Evolutionary conservation across 2,797 vertebrate genomes (phyloP).

Genomic region (Luscinia megarhynchos): DNA sequence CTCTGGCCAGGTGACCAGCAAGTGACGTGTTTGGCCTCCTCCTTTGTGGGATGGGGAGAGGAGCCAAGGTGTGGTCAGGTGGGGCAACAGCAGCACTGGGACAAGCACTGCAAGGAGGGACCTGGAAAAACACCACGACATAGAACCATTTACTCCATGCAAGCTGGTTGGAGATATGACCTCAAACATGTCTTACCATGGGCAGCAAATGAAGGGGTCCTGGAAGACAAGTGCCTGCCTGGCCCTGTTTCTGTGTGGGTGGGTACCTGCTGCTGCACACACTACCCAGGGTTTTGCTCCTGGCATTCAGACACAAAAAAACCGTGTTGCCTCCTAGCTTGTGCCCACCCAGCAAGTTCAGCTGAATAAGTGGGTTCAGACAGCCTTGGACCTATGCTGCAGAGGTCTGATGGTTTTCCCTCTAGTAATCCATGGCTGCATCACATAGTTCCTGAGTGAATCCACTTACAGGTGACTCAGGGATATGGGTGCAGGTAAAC

Average conservation of each 20-base stretch:
- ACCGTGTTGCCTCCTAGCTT: background rate
- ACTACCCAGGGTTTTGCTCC: background rate
- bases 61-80: background rate
- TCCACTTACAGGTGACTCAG: background rate
- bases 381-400: background rate
- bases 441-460: background rate
- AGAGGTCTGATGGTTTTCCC: background rate
- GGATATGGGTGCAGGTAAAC: background rate
- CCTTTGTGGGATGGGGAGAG: background rate
- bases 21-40: background rate
- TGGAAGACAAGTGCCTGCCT: background rate
- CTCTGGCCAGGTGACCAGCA: background rate
- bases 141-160: background rate
- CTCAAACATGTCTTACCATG: background rate
- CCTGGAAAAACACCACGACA: background rate
- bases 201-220: background rate
- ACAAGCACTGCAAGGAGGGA: background rate
- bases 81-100: background rate
- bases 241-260: fast-evolving
- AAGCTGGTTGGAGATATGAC: background rate
- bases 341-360: background rate
- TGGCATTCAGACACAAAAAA: background rate
- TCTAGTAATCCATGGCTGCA: background rate
- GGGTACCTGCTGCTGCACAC: fast-evolving
- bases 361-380: background rate